These are phyloP conservation scores for Scaptomyza tumidula DNA, from an alignment of 2,888 invertebrate species.

Conservation along the genomic window DNA sequence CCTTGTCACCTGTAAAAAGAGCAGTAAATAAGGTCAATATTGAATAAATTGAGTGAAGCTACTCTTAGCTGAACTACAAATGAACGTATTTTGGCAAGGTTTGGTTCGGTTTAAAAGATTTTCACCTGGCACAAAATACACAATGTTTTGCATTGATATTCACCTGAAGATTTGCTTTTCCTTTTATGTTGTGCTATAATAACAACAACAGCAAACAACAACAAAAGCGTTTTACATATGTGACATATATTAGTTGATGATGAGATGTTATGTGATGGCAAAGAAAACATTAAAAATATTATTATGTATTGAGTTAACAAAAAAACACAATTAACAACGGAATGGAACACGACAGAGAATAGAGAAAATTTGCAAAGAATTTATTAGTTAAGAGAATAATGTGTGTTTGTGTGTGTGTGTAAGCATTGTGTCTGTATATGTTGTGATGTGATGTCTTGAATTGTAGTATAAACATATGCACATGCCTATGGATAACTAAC, in stretches of 20 bases:
- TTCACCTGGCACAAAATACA: constrained; percentile 4
- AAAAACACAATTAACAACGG: constrained; percentile 13
- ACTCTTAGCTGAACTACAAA: constrained; percentile 1
- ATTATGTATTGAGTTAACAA: constrained; percentile 32
- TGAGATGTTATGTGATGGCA: constrained; percentile 31
- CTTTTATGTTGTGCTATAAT: constrained; percentile 86
- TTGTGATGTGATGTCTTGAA: neutral
- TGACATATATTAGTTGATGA: constrained; percentile 54
- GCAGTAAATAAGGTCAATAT: constrained; percentile 11
- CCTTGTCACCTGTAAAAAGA: constrained; percentile 87
- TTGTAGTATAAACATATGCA: neutral
- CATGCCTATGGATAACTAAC: neutral
- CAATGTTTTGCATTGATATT: constrained; percentile 62
- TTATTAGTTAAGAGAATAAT: constrained; percentile 35
- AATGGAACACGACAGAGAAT: constrained; percentile 24
- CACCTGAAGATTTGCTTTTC: constrained; percentile 85
- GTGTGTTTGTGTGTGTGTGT: constrained; percentile 4
- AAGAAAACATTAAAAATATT: constrained; percentile 9
- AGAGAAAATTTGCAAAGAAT: constrained; percentile 30
- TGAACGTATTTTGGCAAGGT: constrained; percentile 11
- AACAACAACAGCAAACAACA: constrained; percentile 57
- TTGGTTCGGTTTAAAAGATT: constrained; percentile 6
- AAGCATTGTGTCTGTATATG: neutral
- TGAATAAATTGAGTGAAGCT: neutral
- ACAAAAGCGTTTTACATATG: constrained; percentile 59